Percentiles rank a stretch among this genome's conserved stretches.
phyloP scores from a whole-genome alignment of 1,140 invertebrate genomes.

The Drosophila hydei region DNA sequence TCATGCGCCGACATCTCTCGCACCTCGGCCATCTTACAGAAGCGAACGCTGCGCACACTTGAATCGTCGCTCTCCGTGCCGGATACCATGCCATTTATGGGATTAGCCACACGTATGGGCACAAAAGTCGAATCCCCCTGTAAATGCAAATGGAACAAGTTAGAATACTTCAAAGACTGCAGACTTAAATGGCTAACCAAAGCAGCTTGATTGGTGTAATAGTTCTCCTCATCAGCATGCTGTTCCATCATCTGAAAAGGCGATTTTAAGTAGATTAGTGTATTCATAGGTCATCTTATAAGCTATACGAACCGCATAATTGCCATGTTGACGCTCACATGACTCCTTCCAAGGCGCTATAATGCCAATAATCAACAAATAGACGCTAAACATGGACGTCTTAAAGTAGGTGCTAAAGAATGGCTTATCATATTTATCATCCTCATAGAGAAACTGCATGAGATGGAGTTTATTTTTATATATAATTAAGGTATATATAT shows the following conservation, averaged over 20 bases:
- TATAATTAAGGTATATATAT: too few relatives aligned
- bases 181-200: conserved; percentile 25
- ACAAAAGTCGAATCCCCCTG: conserved; percentile 93
- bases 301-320: conserved; percentile 86
- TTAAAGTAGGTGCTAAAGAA: conserved; percentile 96
- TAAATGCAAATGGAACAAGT: neutral
- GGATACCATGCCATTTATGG: conserved; percentile 84
- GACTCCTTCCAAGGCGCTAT: conserved; percentile 93
- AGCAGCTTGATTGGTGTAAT: conserved; percentile 84
- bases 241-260: conserved; percentile 86
- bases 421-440: conserved; percentile 92
- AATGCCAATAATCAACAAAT: conserved; percentile 92
- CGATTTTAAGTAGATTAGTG: neutral
- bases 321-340: conserved; percentile 87
- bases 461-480: conserved; percentile 33
- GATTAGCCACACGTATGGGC: conserved; percentile 89
- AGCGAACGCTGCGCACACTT: conserved; percentile 90
- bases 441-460: conserved; percentile 92
- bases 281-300: neutral
- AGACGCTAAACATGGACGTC: conserved; percentile 94
- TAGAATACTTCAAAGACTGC: conserved; percentile 1
- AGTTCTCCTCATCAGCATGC: conserved; percentile 88
- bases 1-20: conserved; percentile 92
- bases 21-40: conserved; percentile 94
- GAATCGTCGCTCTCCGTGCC: conserved; percentile 94